Percentiles rank a stretch among this genome's conserved stretches.
Evolutionary conservation across 2,113 vertebrate species (phyloP).

Genomic region (Myrmophylax atrothorax): DNA sequence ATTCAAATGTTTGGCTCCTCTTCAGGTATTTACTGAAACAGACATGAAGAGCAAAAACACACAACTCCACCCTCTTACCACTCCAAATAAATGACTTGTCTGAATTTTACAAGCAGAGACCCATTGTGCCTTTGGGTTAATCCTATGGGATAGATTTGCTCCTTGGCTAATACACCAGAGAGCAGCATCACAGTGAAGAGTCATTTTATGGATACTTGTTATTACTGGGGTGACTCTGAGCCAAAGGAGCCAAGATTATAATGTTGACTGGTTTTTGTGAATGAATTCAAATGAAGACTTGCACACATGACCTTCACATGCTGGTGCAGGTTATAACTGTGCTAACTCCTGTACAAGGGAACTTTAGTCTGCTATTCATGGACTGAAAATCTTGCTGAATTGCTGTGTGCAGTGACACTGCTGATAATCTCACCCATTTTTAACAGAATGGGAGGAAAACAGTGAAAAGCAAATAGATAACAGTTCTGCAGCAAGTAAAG

Average conservation of each 20-base stretch:
- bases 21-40: not conserved
- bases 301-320: not conserved
- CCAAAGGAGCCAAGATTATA: not conserved
- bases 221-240: not conserved
- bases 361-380: not conserved
- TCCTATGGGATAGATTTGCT: not conserved
- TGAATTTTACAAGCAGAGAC: not conserved
- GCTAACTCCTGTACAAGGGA: not conserved
- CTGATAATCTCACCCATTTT: not conserved
- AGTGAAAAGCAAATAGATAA: not conserved
- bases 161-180: not conserved
- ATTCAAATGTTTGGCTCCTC: not conserved
- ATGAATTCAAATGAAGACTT: not conserved
- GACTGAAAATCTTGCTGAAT: not conserved
- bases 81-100: not conserved
- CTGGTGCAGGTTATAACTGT: not conserved
- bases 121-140: not conserved
- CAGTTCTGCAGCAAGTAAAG: not conserved
- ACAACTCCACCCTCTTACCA: not conserved
- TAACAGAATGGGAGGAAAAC: not conserved
- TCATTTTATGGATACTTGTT: fast-evolving
- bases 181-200: not conserved
- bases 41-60: not conserved
- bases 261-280: not conserved
- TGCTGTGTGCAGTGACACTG: not conserved